Conservation (phyloP, 2,888 invertebrate genomes). For the Tupiocoris notatus region DNA sequence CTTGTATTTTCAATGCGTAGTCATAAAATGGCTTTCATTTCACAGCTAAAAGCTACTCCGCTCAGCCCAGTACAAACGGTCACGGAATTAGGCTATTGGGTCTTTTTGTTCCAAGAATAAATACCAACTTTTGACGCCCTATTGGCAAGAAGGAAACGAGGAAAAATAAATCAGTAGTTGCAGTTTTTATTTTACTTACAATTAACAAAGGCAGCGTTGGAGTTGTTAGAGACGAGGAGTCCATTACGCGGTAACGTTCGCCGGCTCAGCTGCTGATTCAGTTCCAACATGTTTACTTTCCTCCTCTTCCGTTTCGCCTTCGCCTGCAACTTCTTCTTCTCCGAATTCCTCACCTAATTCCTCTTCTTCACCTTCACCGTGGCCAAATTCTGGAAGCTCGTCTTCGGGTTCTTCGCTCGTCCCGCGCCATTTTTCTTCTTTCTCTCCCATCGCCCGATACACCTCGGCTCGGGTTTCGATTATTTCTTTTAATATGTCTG, state of each 20-base stretch:
- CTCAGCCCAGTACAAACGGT: no score
- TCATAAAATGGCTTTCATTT: no score
- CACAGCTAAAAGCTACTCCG: no score
- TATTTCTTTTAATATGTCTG: slow-evolving; percentile 76
- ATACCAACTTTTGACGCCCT: no score
- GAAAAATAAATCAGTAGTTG: no score
- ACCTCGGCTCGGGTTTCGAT: slow-evolving; percentile 70
- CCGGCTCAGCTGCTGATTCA: neutral
- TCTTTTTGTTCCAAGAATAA: no score
- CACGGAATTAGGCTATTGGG: no score
- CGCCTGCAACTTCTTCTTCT: slow-evolving; percentile 16
- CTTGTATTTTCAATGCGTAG: no score
- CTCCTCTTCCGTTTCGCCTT: neutral
- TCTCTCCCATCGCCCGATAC: slow-evolving; percentile 56
- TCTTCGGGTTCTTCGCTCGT: slow-evolving; percentile 39
- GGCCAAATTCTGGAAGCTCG: slow-evolving; percentile 36
- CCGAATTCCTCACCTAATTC: slow-evolving; percentile 27
- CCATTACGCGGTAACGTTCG: slow-evolving; percentile 19
- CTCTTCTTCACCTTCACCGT: slow-evolving; percentile 33
- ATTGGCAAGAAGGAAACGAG: no score
- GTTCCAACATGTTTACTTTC: slow-evolving; percentile 50
- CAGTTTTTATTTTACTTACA: neutral
- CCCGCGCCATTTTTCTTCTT: slow-evolving; percentile 41
- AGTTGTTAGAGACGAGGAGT: neutral
- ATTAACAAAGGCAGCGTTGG: neutral